Evolutionary conservation across 2,113 vertebrate species (phyloP).

Genomic region (Zosterops borbonicus): DNA sequence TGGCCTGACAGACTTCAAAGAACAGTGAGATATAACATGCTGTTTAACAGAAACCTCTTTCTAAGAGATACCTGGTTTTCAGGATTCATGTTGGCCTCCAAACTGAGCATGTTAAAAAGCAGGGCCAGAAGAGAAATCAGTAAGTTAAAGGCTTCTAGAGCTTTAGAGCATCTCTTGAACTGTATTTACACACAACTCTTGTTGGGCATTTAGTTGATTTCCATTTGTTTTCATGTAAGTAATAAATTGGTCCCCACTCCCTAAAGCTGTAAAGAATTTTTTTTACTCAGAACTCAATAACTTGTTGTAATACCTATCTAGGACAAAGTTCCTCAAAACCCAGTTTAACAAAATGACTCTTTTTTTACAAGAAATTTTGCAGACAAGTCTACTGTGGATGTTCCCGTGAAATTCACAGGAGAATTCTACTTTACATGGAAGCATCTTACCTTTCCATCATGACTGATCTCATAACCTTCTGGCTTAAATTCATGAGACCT

Average conservation of each 20-base stretch:
- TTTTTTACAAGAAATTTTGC: background rate
- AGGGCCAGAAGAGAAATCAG: background rate
- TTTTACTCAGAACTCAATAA: background rate
- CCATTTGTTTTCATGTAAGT: background rate
- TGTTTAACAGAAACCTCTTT: background rate
- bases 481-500: conserved; percentile 95
- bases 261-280: background rate
- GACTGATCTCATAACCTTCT: conserved; percentile 91
- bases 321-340: background rate
- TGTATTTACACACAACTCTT: background rate
- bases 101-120: background rate
- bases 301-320: background rate
- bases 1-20: background rate
- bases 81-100: background rate
- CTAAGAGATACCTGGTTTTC: background rate
- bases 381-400: background rate
- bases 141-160: background rate
- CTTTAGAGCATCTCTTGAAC: background rate
- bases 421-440: background rate
- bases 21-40: background rate
- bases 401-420: background rate
- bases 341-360: background rate
- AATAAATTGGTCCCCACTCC: background rate
- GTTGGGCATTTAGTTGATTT: background rate
- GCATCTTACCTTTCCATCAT: conserved; percentile 84